A percentile compares a stretch with the other conserved stretches of the same genome.
Conservation (phyloP, 2,888 invertebrate genomes). For the Cryptocephalus moraei region DNA sequence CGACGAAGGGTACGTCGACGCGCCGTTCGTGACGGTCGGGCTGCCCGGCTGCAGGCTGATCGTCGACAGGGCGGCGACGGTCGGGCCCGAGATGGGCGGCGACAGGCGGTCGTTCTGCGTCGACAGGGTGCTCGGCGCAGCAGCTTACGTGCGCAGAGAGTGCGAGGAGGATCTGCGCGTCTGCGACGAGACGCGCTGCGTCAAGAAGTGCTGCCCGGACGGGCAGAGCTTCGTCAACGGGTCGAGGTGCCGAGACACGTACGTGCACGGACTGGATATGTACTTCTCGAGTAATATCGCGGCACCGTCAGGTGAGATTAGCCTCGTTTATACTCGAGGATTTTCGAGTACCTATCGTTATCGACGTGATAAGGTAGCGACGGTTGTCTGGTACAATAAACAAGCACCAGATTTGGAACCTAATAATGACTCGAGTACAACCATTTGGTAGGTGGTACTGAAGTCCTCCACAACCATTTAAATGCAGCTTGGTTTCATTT, state of each 20-base stretch:
- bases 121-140: constrained; percentile 18
- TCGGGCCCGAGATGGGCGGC: constrained; percentile 1
- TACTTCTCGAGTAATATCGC: constrained; percentile 17
- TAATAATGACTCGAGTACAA: too few species aligned
- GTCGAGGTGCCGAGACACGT: constrained; percentile 20
- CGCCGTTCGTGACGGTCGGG: constrained; percentile 20
- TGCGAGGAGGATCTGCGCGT: constrained; percentile 19
- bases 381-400: too few species aligned
- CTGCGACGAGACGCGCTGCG: constrained; percentile 28
- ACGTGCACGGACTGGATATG: constrained; percentile 22
- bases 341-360: too few species aligned
- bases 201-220: constrained; percentile 46
- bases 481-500: too few species aligned
- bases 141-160: constrained; percentile 16
- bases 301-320: constrained; percentile 18
- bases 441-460: too few species aligned
- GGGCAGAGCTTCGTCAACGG: constrained; percentile 40
- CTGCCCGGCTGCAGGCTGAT: constrained; percentile 22
- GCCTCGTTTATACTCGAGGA: too few species aligned
- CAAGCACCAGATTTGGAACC: too few species aligned
- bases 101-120: constrained; percentile 12
- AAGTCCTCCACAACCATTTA: too few species aligned
- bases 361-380: too few species aligned
- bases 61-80: constrained; percentile 12
- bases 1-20: constrained; percentile 12